Base-by-base conservation (phyloP, 2,113 vertebrate species). In the Setophaga kirtlandii region DNA sequence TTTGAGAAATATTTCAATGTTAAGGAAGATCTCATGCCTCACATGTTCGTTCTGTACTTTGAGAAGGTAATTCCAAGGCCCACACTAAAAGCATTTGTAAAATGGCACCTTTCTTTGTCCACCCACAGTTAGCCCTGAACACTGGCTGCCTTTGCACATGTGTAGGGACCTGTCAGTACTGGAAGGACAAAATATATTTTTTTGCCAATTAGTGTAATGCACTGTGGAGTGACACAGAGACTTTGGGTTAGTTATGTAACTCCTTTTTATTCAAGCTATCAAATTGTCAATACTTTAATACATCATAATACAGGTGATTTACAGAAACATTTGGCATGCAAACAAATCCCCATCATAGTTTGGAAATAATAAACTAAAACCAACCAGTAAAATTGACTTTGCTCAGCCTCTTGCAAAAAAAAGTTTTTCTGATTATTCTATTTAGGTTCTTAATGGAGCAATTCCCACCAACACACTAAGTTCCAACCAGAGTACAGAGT, bases 341-440 rank as follows among this genome's bases (percentile, higher is more conserved):
- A 90, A 69, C 3, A 95, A 90, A 83, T 70, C 52, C 33, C 21
- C 13, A 52, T 81, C 47, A 47, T 75, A 81, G 37, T 63, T 78
- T 67, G 37, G 68, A 93, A 87, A 83, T 71, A 84, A 78, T 56
- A 56, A 95, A 55, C 68, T 74, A 77, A 95, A 89, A 93, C 58
- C 55, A 81, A 62, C 71, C 12, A 47, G 35, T 37, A 75, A 89
- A 87, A 93, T 15, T 75, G 21, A 83, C 94, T 95, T 83, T 74
- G n/a, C 3, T 13, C 52, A 52, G 47, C n/a, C 50, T 67, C 56
- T 70, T 77, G 71, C 42, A 52, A 77, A 81, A 39, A 37, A 53
- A 39, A 80, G 14, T 18, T 13, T 47, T 81, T 93, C 67, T 63
- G 33, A 63, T 70, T 15, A 73, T 49, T 47, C 52, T 87, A 9